Conservation (phyloP, 1,140 invertebrate genomes). For the Panonychus citri region DNA sequence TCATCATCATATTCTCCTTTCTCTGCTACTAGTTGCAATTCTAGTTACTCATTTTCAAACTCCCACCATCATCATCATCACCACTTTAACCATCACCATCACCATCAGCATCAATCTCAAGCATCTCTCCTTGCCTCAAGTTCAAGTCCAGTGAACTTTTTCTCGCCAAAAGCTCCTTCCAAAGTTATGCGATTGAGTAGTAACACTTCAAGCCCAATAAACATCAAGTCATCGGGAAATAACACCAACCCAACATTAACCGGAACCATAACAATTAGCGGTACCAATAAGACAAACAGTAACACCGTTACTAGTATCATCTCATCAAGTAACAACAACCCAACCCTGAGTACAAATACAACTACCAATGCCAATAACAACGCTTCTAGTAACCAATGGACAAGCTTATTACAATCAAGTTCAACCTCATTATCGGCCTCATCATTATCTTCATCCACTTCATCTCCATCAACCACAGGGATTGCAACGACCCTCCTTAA, state of each 20-base stretch:
- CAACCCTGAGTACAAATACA: no score
- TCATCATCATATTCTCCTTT: background rate
- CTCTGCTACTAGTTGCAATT: no score
- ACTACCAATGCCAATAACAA: no score
- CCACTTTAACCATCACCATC: no score
- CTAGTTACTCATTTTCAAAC: no score
- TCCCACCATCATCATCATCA: no score
- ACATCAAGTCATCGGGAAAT: no score
- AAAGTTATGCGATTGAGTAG: background rate
- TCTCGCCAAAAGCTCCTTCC: background rate
- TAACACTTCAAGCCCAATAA: background rate
- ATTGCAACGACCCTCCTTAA: no score
- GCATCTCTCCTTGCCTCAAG: background rate
- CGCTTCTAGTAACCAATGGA: background rate
- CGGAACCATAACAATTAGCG: no score
- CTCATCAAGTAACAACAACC: background rate
- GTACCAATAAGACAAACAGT: background rate
- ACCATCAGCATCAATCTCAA: background rate
- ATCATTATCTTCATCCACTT: no score
- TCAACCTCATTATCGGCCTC: background rate
- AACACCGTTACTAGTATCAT: background rate
- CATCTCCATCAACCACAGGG: no score
- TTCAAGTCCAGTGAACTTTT: background rate
- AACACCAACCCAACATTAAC: no score
- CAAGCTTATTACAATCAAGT: background rate